Conservation (phyloP, 2,888 invertebrate species). For the Choreutis nemorana region DNA sequence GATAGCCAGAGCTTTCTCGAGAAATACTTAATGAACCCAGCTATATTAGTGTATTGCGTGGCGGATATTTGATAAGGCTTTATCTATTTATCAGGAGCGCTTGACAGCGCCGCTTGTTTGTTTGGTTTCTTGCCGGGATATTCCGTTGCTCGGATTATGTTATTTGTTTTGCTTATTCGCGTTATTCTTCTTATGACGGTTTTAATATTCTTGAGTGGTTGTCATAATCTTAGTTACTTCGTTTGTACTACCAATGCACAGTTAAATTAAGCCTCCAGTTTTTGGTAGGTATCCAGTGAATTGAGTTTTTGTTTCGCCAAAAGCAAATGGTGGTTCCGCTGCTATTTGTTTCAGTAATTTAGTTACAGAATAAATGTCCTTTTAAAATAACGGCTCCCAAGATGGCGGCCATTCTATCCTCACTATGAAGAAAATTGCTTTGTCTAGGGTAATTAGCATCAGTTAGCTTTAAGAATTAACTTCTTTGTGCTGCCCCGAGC, state of each 20-base stretch:
- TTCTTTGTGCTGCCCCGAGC: conserved; percentile 5
- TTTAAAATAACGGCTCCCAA: conserved; percentile 22
- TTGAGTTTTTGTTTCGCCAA: too few relatives aligned
- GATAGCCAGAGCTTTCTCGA: conserved; percentile 42
- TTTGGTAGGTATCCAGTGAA: too few relatives aligned
- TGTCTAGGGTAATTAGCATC: conserved; percentile 16
- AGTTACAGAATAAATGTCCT: too few relatives aligned
- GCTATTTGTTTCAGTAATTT: neutral
- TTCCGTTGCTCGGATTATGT: conserved; percentile 11
- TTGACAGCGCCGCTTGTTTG: conserved; percentile 10
- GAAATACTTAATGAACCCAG: conserved; percentile 57
- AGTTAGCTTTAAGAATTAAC: conserved; percentile 13
- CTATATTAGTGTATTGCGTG: conserved; percentile 24
- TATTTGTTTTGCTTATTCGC: too few relatives aligned
- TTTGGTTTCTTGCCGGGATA: conserved; percentile 9
- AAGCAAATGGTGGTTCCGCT: neutral
- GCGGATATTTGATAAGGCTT: conserved; percentile 29
- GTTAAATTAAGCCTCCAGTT: too few relatives aligned
- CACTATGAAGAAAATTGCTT: conserved; percentile 11
- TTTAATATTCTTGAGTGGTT: conserved; percentile 13
- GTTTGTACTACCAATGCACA: too few relatives aligned
- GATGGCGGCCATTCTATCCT: too few relatives aligned
- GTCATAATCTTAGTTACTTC: conserved; percentile 14
- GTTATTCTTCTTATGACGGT: too few relatives aligned
- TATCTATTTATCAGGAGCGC: conserved; percentile 24